A percentile compares a stretch with the other conserved stretches of the same genome.
phyloP scores from a whole-genome alignment of 2,797 vertebrate species.

The Cichlasoma orientale region DNA sequence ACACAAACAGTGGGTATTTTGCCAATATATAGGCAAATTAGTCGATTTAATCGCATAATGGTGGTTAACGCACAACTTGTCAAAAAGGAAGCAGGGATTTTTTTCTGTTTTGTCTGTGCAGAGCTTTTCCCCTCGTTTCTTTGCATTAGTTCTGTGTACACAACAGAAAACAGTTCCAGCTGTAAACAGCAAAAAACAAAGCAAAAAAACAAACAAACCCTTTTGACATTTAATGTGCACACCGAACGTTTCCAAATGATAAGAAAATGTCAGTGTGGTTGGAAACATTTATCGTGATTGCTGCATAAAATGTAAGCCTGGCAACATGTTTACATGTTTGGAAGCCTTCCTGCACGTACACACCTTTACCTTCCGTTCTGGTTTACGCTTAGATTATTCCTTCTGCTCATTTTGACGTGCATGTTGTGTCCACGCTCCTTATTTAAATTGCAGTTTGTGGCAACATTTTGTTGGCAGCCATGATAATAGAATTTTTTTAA shows the following conservation, averaged over 20 bases:
- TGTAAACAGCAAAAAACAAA: too few relatives aligned
- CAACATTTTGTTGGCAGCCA: not conserved
- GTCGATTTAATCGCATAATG: constrained; percentile 44
- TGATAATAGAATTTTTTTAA: not conserved
- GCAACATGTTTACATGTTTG: not conserved
- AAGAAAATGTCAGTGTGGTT: not conserved
- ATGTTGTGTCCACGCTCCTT: accelerated
- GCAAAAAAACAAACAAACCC: too few relatives aligned
- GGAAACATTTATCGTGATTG: not conserved
- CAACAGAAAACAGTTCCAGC: constrained; percentile 4
- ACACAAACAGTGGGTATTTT: constrained; percentile 72
- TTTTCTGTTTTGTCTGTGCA: constrained; percentile 5
- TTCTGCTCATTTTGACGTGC: not conserved
- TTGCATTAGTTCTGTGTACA: constrained; percentile 11
- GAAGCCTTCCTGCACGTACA: not conserved
- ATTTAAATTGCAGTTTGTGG: not conserved
- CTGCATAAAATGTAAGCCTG: not conserved
- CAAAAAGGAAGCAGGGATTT: not conserved
- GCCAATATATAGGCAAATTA: constrained; percentile 74
- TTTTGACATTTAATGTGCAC: not conserved
- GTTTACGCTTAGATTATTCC: not conserved
- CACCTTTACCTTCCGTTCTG: not conserved
- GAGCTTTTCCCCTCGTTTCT: not conserved
- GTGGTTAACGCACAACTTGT: constrained; percentile 34
- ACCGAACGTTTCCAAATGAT: not conserved